Evolutionary conservation across 2,797 vertebrate species (phyloP).

Genomic region (Muscicapa comitata): DNA sequence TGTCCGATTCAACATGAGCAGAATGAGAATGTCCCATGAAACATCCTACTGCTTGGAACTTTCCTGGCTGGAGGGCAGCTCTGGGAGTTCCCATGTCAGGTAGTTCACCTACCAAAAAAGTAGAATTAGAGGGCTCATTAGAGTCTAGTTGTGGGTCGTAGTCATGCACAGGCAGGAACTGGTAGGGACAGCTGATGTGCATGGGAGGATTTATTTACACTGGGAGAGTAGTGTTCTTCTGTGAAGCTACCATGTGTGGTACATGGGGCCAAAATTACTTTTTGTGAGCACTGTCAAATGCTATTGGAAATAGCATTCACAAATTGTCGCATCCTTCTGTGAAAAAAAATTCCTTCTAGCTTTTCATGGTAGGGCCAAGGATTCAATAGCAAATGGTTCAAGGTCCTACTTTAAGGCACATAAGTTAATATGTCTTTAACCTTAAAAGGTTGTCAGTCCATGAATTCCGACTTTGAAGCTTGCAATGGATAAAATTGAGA

Average conservation of each 20-base stretch:
- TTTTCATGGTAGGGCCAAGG: neutral
- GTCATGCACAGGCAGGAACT: neutral
- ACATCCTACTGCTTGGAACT: neutral
- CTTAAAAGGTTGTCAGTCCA: neutral
- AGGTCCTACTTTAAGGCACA: neutral
- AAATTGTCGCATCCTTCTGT: neutral
- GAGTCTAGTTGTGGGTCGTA: neutral
- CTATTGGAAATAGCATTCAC: neutral
- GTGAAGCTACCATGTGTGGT: neutral
- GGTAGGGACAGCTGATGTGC: neutral
- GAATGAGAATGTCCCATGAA: neutral
- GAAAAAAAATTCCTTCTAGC: neutral
- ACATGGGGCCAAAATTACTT: neutral
- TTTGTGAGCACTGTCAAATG: neutral
- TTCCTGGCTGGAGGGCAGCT: neutral
- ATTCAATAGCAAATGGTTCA: neutral
- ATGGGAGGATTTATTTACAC: neutral
- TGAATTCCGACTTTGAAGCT: neutral
- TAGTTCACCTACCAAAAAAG: neutral
- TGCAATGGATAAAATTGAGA: neutral
- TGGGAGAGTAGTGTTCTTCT: neutral
- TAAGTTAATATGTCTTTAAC: neutral
- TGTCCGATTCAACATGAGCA: neutral
- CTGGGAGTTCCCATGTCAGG: neutral
- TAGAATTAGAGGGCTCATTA: neutral